phyloP scores from a whole-genome alignment of 2,888 invertebrate species.

The Hemithea aestivaria region DNA sequence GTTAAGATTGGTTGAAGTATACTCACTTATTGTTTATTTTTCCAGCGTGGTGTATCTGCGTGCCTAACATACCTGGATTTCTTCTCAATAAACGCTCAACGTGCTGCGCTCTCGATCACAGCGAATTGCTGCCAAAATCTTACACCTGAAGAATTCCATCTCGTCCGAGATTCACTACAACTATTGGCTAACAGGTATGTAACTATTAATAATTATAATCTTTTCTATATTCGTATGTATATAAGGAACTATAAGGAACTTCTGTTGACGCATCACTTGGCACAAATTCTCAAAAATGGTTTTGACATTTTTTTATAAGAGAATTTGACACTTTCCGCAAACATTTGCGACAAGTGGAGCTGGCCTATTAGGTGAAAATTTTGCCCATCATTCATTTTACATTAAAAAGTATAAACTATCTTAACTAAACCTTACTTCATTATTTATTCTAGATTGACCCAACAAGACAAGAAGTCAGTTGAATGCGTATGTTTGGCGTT shows the following conservation, averaged over 20 bases:
- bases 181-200: constrained; percentile 84
- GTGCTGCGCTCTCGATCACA: constrained; percentile 96
- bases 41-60: constrained; percentile 95
- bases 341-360: too few species aligned
- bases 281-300: too few species aligned
- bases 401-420: too few species aligned
- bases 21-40: constrained; percentile 22
- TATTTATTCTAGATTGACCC: constrained; percentile 79
- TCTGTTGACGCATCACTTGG: too few species aligned
- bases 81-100: constrained; percentile 98
- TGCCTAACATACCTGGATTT: constrained; percentile 98
- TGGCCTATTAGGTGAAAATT: too few species aligned
- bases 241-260: too few species aligned
- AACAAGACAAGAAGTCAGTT: constrained; percentile 98
- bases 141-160: constrained; percentile 95
- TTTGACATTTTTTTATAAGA: too few species aligned
- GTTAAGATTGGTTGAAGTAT: too few species aligned
- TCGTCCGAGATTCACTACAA: constrained; percentile 92
- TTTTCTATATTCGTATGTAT: too few species aligned
- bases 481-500: constrained; percentile 98
- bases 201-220: constrained; percentile 1
- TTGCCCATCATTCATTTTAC: too few species aligned
- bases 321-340: too few species aligned
- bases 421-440: background rate
- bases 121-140: constrained; percentile 98